Conservation (phyloP, 2,113 vertebrate species). For the Halichoerus grypus region DNA sequence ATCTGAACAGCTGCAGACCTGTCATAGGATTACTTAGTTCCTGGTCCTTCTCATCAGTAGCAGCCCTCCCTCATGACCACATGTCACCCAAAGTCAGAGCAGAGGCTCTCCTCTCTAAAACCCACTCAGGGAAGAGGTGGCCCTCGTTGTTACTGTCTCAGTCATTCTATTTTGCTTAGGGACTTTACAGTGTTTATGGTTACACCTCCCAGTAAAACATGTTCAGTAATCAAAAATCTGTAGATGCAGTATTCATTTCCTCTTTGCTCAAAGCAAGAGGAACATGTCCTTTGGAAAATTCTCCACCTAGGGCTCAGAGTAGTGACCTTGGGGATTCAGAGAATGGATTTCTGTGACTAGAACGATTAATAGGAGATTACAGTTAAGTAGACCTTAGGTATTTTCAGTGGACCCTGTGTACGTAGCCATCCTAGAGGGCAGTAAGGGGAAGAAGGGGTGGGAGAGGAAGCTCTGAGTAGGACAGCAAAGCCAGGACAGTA, state of each 20-base stretch:
- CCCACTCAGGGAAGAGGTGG: neutral
- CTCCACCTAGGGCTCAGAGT: neutral
- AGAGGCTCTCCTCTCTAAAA: neutral
- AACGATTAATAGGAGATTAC: neutral
- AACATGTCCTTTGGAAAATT: neutral
- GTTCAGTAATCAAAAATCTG: neutral
- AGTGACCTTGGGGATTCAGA: neutral
- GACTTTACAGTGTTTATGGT: neutral
- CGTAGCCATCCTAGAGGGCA: neutral
- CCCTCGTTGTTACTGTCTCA: neutral
- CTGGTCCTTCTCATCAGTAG: neutral
- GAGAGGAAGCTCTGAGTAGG: neutral
- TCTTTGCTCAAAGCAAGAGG: neutral
- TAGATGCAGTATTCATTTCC: neutral
- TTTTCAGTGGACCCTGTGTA: neutral
- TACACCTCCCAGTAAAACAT: neutral
- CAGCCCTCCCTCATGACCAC: neutral
- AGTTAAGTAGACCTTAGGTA: neutral
- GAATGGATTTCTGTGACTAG: neutral
- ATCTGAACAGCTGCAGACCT: neutral
- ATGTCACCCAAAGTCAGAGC: neutral
- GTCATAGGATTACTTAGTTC: neutral
- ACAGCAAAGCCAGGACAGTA: neutral
- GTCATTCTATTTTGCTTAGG: neutral
- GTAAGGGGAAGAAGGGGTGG: neutral